Base-by-base conservation (phyloP, 2,113 vertebrate species). In the Micromys minutus region DNA sequence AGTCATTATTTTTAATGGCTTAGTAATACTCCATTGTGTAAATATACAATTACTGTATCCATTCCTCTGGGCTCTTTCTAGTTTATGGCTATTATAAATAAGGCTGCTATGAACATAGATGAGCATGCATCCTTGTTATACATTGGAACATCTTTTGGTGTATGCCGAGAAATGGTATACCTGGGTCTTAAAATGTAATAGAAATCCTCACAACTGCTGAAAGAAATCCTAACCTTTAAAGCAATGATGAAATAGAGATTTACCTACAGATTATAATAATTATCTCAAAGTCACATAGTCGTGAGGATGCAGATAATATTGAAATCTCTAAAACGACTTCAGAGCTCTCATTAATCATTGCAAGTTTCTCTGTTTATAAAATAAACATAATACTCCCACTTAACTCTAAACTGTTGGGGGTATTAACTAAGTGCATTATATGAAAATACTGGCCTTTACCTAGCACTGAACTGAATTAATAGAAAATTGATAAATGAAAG, bases 401-500 rank as follows among this genome's bases (percentile, higher is more conserved):
- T 76, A 45, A 16, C 5, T 74, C 36, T 34, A 87, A 90, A 88
- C 11, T 24, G 90, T 67, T 5, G 16, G 77, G 45, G 71, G 5
- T 5, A 81, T 90, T 85, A 93, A 87, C 45, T 85, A 34, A 76
- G 13, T 63, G 87, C 75, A 75, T 76, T 79, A 72, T 63, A 72
- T 87, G 42, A 91, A 67, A 24, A 93, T 34, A 8, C 91, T 94
- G 15, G 21, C 2, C 61, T 90, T 69, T 75, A 22, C 6, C 71
- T 93, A 26, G 7, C 71, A 77, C 26, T 45, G 59, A 93, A 42
- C n/a, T 77, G 26, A 94, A 42, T 36, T 74, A 36, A 16, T 65
- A 17, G 19, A 67, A 36, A 86, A 34, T 29, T 74, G 10, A 3
- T 91, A 80, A 91, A 17, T 94, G 55, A 93, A 95, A 96, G 76